Evolutionary conservation across 1,140 invertebrate species (phyloP).

Genomic region (Drosophila athabasca): DNA sequence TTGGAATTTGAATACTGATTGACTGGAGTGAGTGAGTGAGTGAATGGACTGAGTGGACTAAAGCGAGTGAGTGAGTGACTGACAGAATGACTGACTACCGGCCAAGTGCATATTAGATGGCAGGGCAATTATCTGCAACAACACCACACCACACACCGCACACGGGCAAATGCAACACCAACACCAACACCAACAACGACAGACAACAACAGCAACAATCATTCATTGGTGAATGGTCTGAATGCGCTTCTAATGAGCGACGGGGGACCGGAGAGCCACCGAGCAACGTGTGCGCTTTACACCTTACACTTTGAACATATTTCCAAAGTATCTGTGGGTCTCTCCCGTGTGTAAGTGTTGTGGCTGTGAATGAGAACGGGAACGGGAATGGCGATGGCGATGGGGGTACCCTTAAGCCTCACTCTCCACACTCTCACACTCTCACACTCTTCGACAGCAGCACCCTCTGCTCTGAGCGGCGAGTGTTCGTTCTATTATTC

Average conservation of each 20-base stretch:
- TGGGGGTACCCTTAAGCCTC: neutral
- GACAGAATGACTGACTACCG: conserved; percentile 48
- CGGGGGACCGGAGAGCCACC: neutral
- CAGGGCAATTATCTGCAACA: conserved; percentile 47
- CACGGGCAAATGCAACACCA: conserved; percentile 2
- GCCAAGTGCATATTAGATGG: conserved; percentile 62
- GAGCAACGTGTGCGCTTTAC: conserved; percentile 29
- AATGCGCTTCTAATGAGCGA: conserved; percentile 59
- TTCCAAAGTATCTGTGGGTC: conserved; percentile 9
- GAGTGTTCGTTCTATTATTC: conserved; percentile 50
- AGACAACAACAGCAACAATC: conserved; percentile 19
- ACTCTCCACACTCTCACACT: neutral
- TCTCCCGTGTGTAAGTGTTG: neutral
- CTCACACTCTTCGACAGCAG: conserved; percentile 1
- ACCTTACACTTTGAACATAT: conserved; percentile 43
- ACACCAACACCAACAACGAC: conserved; percentile 4
- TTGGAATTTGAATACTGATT: no score
- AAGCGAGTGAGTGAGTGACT: conserved; percentile 40
- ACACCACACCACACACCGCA: neutral
- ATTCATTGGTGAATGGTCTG: conserved; percentile 42
- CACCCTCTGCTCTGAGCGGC: neutral
- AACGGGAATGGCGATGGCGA: no score
- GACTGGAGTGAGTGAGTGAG: neutral
- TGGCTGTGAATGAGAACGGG: conserved; percentile 2
- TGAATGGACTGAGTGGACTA: neutral